Evolutionary conservation across 23 tunicate genomes (phyloP).

Genomic region (Clavelina lepadiformis): DNA sequence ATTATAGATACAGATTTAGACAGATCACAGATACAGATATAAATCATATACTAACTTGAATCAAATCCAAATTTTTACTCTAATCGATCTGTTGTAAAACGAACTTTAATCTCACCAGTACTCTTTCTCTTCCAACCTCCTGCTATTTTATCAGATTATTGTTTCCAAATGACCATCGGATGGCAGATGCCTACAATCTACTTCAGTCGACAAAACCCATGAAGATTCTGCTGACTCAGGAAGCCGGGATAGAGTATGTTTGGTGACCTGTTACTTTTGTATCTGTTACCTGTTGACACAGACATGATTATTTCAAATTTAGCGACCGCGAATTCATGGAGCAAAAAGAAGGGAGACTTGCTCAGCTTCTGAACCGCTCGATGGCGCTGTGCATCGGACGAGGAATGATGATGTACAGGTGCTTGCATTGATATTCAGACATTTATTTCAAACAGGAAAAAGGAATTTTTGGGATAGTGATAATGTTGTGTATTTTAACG

Average conservation of each 20-base stretch:
- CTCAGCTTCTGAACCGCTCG: conserved; percentile 64
- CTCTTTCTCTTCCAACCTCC: no score
- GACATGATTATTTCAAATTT: not conserved
- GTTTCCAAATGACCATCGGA: conserved; percentile 89
- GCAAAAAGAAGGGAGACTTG: conserved; percentile 45
- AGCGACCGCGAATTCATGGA: conserved; percentile 84
- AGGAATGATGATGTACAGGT: conserved; percentile 77
- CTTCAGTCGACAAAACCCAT: conserved; percentile 39
- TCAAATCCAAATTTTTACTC: no score
- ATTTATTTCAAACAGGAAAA: not conserved
- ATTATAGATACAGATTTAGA: no score
- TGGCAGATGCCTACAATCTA: conserved; percentile 64
- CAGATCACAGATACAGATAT: no score
- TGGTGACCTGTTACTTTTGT: not conserved
- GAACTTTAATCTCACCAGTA: no score
- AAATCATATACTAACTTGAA: no score
- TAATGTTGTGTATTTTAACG: no score
- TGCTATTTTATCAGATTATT: conserved; percentile 34
- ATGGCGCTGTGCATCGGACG: conserved; percentile 79
- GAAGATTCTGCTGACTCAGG: conserved; percentile 30
- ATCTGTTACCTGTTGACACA: not conserved
- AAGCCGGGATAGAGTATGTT: conserved; percentile 63
- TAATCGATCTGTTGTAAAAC: no score
- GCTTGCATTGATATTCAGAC: not conserved
- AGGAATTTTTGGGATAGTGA: no score